Conservation (phyloP, 2,888 invertebrate genomes). For the Rhamphomyia laevipes region DNA sequence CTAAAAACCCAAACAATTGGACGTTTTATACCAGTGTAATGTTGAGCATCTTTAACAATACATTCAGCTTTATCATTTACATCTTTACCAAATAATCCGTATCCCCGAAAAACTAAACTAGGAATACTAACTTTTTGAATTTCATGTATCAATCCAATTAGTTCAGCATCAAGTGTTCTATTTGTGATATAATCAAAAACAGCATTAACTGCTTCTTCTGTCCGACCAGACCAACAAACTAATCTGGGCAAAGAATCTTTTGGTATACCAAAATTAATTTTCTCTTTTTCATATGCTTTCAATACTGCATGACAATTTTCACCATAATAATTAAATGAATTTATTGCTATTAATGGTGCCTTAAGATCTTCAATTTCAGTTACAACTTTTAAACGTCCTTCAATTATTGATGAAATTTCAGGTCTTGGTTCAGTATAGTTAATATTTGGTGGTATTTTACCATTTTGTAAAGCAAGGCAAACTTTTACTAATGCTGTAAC, state of each 20-base stretch:
- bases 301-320: constrained; percentile 47
- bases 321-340: constrained; percentile 86
- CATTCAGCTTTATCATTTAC: constrained; percentile 20
- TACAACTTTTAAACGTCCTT: constrained; percentile 54
- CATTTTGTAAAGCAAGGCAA: constrained; percentile 63
- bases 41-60: constrained; percentile 42
- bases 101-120: constrained; percentile 62
- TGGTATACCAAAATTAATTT: constrained; percentile 42
- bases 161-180: constrained; percentile 46
- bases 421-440: constrained; percentile 52
- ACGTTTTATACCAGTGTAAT: constrained; percentile 47
- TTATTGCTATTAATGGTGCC: constrained; percentile 64
- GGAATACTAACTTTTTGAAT: constrained; percentile 41
- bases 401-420: constrained; percentile 44
- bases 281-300: constrained; percentile 15
- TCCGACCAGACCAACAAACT: constrained; percentile 61
- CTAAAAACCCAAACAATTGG: constrained; percentile 83
- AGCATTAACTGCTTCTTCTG: constrained; percentile 53
- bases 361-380: constrained; percentile 54
- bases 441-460: constrained; percentile 68
- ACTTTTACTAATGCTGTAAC: constrained; percentile 68
- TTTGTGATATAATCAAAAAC: constrained; percentile 49
- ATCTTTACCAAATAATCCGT: constrained; percentile 37
- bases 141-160: constrained; percentile 43
- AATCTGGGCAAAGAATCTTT: constrained; percentile 54